Conservation (phyloP, 2,888 invertebrate species). For the Drosophila macrospina region DNA sequence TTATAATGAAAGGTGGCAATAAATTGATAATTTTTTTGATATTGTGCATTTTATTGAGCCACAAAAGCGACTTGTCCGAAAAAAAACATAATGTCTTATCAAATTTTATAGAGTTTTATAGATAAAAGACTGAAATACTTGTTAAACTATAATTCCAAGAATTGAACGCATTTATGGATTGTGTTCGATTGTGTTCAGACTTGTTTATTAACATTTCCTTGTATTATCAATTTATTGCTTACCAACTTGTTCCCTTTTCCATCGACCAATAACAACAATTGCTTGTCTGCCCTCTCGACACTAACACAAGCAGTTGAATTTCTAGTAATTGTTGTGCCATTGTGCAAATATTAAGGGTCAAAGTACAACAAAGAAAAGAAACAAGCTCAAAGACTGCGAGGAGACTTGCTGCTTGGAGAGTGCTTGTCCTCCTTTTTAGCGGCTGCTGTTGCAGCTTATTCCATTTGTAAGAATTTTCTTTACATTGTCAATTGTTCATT, state of each 20-base stretch:
- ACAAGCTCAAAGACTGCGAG: neutral
- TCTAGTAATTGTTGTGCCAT: neutral
- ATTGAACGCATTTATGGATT: neutral
- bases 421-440: slow-evolving; percentile 1
- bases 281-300: neutral
- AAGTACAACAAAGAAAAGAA: slow-evolving; percentile 3
- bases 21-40: slow-evolving; percentile 6
- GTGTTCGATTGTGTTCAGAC: neutral
- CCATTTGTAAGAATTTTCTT: neutral
- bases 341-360: slow-evolving; percentile 2
- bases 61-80: neutral
- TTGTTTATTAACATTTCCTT: neutral
- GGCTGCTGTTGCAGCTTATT: neutral
- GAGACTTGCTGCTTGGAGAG: neutral
- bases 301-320: neutral
- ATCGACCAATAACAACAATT: neutral
- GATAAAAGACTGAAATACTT: neutral
- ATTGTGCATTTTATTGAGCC: neutral
- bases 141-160: neutral
- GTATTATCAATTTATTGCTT: neutral
- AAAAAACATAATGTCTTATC: neutral
- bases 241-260: neutral
- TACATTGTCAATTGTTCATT: neutral
- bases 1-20: neutral
- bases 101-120: neutral